These are phyloP conservation scores for Spatula versicolor DNA, from an alignment of 2,797 vertebrate species.

Conservation along the genomic window DNA sequence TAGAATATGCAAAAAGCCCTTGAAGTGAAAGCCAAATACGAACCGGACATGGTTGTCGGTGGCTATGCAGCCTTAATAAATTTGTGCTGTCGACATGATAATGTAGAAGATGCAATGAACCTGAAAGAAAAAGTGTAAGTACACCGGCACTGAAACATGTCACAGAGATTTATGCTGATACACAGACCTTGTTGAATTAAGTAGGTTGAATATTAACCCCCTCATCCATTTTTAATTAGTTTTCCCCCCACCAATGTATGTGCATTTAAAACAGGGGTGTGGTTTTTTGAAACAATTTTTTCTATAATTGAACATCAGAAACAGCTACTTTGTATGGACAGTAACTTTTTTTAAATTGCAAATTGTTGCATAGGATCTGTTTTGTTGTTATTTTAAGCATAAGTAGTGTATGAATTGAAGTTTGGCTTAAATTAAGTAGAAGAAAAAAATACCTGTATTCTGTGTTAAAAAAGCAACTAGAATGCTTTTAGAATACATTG, in stretches of 20 bases:
- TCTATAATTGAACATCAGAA: conserved; percentile 20
- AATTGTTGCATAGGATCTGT: background rate
- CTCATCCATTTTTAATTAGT: conserved; percentile 85
- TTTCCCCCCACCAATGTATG: conserved; percentile 48
- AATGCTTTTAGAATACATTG: background rate
- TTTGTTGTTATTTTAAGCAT: background rate
- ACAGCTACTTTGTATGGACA: background rate
- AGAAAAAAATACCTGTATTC: background rate
- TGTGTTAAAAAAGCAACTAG: background rate
- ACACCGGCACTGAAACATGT: conserved; percentile 70
- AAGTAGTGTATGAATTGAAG: background rate
- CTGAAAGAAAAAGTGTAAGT: conserved; percentile 96
- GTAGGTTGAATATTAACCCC: conserved; percentile 67
- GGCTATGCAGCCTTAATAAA: conserved; percentile 87
- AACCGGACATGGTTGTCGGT: conserved; percentile 83
- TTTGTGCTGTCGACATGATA: conserved; percentile 89
- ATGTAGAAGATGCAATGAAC: conserved; percentile 89
- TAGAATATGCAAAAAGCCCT: conserved; percentile 92
- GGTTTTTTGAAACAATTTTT: conserved; percentile 43
- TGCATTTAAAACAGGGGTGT: conserved; percentile 52
- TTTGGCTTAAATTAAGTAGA: background rate
- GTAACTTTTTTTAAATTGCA: background rate
- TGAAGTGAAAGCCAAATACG: conserved; percentile 89
- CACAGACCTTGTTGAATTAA: conserved; percentile 72
- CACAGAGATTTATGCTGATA: conserved; percentile 69